Conservation (phyloP, 2,113 vertebrate genomes). For the Pygoscelis adeliae region DNA sequence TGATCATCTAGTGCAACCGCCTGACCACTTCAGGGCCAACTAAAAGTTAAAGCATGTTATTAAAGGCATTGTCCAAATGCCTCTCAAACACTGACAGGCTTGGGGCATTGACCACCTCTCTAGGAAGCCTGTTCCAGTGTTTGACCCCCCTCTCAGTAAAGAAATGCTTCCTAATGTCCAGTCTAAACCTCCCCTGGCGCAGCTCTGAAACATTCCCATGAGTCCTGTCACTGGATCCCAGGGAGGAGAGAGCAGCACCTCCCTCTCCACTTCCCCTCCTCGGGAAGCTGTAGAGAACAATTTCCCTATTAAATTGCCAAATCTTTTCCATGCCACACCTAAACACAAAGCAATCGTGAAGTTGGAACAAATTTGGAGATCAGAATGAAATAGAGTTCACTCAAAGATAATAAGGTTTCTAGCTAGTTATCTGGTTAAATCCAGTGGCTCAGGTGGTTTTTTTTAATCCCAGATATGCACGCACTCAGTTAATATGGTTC, state of each 20-base stretch:
- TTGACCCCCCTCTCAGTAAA: neutral
- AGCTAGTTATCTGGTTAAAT: neutral
- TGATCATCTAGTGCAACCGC: neutral
- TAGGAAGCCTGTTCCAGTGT: neutral
- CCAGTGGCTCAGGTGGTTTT: neutral
- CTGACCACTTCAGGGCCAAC: neutral
- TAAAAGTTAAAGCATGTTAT: neutral
- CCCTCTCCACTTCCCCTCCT: neutral
- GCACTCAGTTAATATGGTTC: neutral
- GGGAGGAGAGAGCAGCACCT: neutral
- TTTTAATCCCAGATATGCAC: neutral
- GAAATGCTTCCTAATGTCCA: neutral
- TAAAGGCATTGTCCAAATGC: neutral
- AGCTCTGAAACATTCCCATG: neutral
- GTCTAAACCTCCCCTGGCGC: neutral
- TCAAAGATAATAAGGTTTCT: neutral
- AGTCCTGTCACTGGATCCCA: neutral
- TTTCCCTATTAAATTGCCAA: neutral
- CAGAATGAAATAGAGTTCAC: neutral
- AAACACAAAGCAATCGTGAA: neutral
- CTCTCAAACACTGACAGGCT: neutral
- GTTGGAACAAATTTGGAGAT: neutral
- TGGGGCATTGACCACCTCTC: fast-evolving
- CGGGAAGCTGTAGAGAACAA: neutral
- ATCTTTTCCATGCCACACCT: neutral